These are phyloP conservation scores for Elegia similella DNA, from an alignment of 2,888 invertebrate species.

Conservation along the genomic window DNA sequence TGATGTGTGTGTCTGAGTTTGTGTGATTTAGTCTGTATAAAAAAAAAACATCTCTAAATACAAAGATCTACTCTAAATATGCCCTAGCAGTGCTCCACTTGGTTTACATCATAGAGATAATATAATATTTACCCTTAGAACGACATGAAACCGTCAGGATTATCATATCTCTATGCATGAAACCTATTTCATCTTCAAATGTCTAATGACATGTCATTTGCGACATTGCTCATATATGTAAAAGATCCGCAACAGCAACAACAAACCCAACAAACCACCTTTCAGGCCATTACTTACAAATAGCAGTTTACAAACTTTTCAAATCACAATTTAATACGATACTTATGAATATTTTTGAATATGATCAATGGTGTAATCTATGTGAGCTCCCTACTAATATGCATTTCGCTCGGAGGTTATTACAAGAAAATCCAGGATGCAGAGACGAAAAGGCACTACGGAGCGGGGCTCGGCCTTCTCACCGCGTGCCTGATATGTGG, in stretches of 20 bases:
- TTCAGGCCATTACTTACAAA: neutral
- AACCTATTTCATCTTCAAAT: neutral
- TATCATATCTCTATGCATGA: too few relatives aligned
- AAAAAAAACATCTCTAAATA: too few relatives aligned
- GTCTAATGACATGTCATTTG: neutral
- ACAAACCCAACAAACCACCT: constrained; percentile 19
- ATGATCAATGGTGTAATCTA: constrained; percentile 46
- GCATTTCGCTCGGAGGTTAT: constrained; percentile 81
- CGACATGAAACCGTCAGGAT: too few relatives aligned
- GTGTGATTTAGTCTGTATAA: too few relatives aligned
- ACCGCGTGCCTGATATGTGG: constrained; percentile 83
- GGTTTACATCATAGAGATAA: too few relatives aligned
- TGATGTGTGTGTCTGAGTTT: too few relatives aligned
- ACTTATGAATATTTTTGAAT: constrained; percentile 20
- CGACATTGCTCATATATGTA: neutral
- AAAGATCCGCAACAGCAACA: constrained; percentile 18
- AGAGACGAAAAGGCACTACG: constrained; percentile 78
- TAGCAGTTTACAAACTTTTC: neutral
- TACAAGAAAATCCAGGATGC: constrained; percentile 80
- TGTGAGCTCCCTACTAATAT: constrained; percentile 55
- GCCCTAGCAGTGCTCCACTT: too few relatives aligned
- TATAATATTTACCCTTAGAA: too few relatives aligned
- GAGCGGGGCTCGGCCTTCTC: constrained; percentile 82
- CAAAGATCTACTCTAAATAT: too few relatives aligned
- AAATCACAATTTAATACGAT: neutral